Evolutionary conservation across 35 echinoderm and acorn worm species (phyloP), one percentile per base, ranked within the genome.

Genomic region (Amphiura filiformis): DNA sequence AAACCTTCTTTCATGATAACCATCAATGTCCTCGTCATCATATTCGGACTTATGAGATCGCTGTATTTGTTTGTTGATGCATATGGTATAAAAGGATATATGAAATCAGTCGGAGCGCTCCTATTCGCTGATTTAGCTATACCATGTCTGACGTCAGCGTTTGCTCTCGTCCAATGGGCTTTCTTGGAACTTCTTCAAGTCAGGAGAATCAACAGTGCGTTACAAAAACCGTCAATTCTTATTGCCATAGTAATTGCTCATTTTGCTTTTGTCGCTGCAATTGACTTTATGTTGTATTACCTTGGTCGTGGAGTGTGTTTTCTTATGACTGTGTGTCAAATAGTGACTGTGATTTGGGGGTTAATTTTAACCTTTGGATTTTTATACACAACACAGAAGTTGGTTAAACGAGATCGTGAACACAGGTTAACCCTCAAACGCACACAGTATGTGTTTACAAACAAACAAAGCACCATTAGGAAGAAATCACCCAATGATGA

Each of bases 81-180:
- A 13, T 87, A 87, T 35, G 31, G 39, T 33, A 0, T 78, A 1
- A n/a, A 39, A 37, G 70, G 70, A 3, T 23, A 39, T 14, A 9
- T 78, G 0, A 32, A 35, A 15, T 14, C 33, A 23, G 5, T 78
- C 1, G 22, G 31, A 20, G 65, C n/a, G n/a, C 33, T n/a, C 13
- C 42, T 87, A 32, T 39, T 87, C 31, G 85, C 64, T 39, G 85
- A 87, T 32, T 39, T 87, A 7, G 85, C 85, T 0, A 39, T 87
- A 15, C 85, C 85, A 35, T 78, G 65, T 31, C 85, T 87, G 11
- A 87, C 85, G 26, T 87, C 85, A 4, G 85, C 85, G 9, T 87
- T 87, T 35, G 30, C 38, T 37, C 20, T 87, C 22, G 85, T 87
- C 3, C 65, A 78, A 39, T 40, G 28, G 37, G 75, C 83, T 20